Evolutionary conservation across 1,140 invertebrate species (phyloP).

Genomic region (Lutraria rhynchaena): DNA sequence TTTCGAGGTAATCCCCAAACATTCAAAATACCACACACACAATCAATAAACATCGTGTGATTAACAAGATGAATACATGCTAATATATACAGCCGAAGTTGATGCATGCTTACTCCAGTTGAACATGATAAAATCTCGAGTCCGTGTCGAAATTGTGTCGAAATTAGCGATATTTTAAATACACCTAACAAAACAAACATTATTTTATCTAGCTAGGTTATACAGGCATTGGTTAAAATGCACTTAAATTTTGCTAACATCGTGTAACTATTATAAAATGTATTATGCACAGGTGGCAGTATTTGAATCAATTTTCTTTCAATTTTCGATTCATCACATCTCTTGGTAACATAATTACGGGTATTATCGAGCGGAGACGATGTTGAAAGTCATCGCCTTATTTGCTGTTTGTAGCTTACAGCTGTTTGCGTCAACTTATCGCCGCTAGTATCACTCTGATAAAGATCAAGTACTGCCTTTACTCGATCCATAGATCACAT

Average conservation of each 20-base stretch:
- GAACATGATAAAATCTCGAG: no score
- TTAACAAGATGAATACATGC: no score
- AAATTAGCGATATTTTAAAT: no score
- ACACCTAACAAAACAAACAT: no score
- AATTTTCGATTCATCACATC: not conserved
- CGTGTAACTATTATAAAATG: not conserved
- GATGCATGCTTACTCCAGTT: no score
- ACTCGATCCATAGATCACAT: constrained; percentile 7
- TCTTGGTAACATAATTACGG: not conserved
- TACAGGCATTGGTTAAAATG: no score
- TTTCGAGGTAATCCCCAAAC: no score
- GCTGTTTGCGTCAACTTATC: constrained; percentile 5
- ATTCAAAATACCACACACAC: no score
- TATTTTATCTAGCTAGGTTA: no score
- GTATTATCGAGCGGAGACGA: not conserved
- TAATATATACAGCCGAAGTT: no score
- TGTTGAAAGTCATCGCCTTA: not conserved
- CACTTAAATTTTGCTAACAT: not conserved
- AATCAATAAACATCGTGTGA: no score
- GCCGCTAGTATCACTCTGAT: constrained; percentile 37
- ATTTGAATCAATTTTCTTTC: constrained; percentile 29
- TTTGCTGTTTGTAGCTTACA: not conserved
- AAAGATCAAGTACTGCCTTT: not conserved
- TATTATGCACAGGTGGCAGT: constrained; percentile 13
- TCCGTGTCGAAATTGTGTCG: no score